phyloP scores from a whole-genome alignment of 2,888 invertebrate species.

The Thalpophila matura region DNA sequence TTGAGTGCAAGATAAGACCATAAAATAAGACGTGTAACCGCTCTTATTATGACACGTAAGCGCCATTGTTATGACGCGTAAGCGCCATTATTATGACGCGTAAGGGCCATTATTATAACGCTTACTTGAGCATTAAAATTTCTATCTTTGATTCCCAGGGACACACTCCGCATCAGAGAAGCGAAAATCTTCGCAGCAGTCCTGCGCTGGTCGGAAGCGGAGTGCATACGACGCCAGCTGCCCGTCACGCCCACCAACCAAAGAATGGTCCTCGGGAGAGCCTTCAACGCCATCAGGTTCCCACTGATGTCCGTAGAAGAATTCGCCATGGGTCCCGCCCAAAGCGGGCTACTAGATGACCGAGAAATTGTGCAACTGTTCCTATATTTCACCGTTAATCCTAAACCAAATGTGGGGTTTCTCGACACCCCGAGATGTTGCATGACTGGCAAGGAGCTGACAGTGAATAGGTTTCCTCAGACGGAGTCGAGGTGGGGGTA shows the following conservation, averaged over 20 bases:
- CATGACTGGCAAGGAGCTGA: slow-evolving; percentile 95
- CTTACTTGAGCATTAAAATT: no score
- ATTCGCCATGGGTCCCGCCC: slow-evolving; percentile 94
- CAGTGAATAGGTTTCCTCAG: slow-evolving; percentile 93
- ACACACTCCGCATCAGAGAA: slow-evolving; percentile 95
- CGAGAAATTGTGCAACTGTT: slow-evolving; percentile 94
- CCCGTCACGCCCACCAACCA: slow-evolving; percentile 93
- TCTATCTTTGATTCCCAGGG: slow-evolving; percentile 81
- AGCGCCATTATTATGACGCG: no score
- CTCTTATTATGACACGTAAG: no score
- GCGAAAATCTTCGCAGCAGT: slow-evolving; percentile 94
- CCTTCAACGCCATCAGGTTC: slow-evolving; percentile 94
- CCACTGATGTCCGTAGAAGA: slow-evolving; percentile 96
- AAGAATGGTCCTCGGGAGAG: slow-evolving; percentile 92
- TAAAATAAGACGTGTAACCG: no score
- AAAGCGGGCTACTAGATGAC: slow-evolving; percentile 94
- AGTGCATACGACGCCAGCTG: slow-evolving; percentile 93
- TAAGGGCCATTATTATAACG: no score
- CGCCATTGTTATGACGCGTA: no score
- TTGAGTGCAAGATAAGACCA: no score
- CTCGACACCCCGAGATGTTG: slow-evolving; percentile 93
- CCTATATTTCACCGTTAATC: slow-evolving; percentile 93
- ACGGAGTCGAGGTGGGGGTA: slow-evolving; percentile 96
- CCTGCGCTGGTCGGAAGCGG: slow-evolving; percentile 94
- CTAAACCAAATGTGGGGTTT: slow-evolving; percentile 94